phyloP scores from a whole-genome alignment of 2,888 invertebrate species.

The Melikaiella ostensackeni region DNA sequence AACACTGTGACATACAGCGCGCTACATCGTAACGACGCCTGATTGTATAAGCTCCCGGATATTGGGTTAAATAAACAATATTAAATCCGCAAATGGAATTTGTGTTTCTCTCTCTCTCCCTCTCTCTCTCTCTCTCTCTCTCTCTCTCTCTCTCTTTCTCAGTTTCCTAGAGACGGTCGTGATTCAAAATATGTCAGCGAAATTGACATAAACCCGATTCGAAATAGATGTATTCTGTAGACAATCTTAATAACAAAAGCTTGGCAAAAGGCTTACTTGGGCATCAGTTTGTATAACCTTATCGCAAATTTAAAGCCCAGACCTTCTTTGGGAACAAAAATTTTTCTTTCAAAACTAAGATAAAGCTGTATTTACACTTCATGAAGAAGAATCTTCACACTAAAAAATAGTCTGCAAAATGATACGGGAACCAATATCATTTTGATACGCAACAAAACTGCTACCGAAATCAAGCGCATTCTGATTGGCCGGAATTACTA shows the following conservation, averaged over 20 bases:
- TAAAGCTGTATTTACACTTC: background rate
- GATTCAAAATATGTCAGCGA: background rate
- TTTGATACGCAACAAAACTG: too few species aligned
- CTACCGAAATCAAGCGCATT: too few species aligned
- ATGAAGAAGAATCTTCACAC: background rate
- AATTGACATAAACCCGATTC: background rate
- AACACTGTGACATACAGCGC: constrained; percentile 56
- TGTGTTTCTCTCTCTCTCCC: constrained; percentile 43
- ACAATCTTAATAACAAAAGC: background rate
- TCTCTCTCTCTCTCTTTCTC: constrained; percentile 16
- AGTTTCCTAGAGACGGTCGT: background rate
- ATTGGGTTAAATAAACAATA: constrained; percentile 76
- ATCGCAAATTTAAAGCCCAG: too few species aligned
- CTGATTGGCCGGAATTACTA: too few species aligned
- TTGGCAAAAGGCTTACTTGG: too few species aligned
- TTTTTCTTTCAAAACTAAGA: background rate
- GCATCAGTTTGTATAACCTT: too few species aligned
- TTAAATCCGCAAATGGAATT: constrained; percentile 70
- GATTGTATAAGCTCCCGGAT: constrained; percentile 75
- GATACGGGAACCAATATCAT: too few species aligned
- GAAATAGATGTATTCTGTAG: background rate
- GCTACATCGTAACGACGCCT: constrained; percentile 72
- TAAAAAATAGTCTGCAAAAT: too few species aligned
- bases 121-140: constrained; percentile 21
- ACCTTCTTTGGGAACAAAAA: too few species aligned